Evolutionary conservation across 2,113 vertebrate species (phyloP).

Genomic region (Lethenteron reissneri): DNA sequence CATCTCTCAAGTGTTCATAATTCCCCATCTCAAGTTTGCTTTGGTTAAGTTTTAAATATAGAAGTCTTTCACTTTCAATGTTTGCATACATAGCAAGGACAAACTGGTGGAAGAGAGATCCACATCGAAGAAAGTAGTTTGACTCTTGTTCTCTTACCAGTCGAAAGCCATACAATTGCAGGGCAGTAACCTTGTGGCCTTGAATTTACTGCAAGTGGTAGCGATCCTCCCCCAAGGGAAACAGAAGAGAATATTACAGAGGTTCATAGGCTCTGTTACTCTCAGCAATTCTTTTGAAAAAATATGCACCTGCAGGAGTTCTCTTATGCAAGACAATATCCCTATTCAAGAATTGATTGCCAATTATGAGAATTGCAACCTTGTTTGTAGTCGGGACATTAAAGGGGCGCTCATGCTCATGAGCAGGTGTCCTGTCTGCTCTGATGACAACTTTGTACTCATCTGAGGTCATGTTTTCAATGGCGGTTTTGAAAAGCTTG

Average conservation of each 20-base stretch:
- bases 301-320: background rate
- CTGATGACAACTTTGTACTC: background rate
- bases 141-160: background rate
- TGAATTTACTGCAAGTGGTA: constrained; percentile 1
- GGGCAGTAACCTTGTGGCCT: background rate
- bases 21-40: background rate
- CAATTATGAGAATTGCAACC: constrained; percentile 1
- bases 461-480: background rate
- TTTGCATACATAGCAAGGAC: no score
- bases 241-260: background rate
- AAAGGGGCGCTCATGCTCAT: background rate
- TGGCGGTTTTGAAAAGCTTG: background rate
- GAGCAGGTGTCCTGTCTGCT: background rate
- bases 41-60: background rate
- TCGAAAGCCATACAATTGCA: background rate
- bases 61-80: no score
- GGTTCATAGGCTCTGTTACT: background rate
- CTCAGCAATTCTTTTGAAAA: background rate
- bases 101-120: background rate
- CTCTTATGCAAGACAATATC: background rate
- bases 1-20: background rate
- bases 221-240: background rate
- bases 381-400: background rate
- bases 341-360: background rate
- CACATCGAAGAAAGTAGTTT: background rate